phyloP scores from a whole-genome alignment of 2,888 invertebrate species.

The Drosophila hamatofila region DNA sequence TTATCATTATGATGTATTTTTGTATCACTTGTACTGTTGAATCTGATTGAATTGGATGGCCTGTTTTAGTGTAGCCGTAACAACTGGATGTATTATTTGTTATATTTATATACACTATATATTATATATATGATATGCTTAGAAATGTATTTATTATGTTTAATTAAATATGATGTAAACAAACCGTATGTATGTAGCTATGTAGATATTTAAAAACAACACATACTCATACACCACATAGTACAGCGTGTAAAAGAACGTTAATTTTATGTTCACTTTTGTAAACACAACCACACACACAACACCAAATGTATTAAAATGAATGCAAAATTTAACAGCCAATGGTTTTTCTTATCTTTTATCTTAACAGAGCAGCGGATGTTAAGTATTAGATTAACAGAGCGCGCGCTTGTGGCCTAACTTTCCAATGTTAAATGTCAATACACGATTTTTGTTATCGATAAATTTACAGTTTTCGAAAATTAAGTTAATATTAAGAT shows the following conservation, averaged over 20 bases:
- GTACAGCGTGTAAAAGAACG: conserved; percentile 48
- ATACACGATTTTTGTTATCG: conserved; percentile 12
- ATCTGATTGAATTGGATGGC: conserved; percentile 38
- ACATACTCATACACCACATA: conserved; percentile 38
- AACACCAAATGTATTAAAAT: conserved; percentile 73
- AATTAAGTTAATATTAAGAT: background rate
- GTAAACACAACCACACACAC: conserved; percentile 54
- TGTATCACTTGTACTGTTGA: conserved; percentile 70
- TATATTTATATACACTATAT: conserved; percentile 56
- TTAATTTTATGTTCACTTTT: conserved; percentile 75
- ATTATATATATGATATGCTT: conserved; percentile 54
- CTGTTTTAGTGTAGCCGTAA: conserved; percentile 41
- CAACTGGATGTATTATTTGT: conserved; percentile 74
- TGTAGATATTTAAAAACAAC: conserved; percentile 64
- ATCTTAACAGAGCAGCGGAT: background rate
- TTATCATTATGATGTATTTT: conserved; percentile 68
- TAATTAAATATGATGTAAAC: conserved; percentile 66
- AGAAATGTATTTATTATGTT: conserved; percentile 77
- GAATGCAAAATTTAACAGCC: conserved; percentile 54
- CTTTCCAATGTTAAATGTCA: conserved; percentile 1
- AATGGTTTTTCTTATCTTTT: background rate
- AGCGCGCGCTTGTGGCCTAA: background rate
- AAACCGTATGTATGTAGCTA: conserved; percentile 69
- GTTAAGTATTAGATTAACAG: background rate
- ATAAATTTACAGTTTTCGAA: background rate